Evolutionary conservation across 1,140 invertebrate genomes (phyloP).

Genomic region (Pseudomyrmex flavicornis): DNA sequence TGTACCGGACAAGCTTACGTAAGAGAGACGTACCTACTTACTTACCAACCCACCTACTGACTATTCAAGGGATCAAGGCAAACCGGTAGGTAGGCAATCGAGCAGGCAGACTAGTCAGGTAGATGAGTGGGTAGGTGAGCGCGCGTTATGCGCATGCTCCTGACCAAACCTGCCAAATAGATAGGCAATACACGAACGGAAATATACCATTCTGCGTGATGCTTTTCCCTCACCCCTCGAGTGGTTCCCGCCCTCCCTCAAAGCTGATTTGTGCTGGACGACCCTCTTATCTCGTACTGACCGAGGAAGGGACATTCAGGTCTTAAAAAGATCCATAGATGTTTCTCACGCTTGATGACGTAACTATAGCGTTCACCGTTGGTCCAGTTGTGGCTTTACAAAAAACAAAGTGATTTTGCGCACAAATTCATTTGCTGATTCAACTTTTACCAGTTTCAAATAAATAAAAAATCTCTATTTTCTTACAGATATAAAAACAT

Average conservation of each 20-base stretch:
- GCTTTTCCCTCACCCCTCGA: conserved; percentile 29
- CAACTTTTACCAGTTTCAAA: too few relatives aligned
- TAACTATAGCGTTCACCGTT: conserved; percentile 15
- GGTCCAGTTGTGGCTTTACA: not conserved
- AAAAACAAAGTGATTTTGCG: not conserved
- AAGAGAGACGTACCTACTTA: conserved; percentile 63
- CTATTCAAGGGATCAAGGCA: conserved; percentile 71
- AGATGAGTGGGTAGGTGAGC: conserved; percentile 58
- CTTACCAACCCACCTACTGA: conserved; percentile 69
- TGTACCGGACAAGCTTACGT: conserved; percentile 45
- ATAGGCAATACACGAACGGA: conserved; percentile 40
- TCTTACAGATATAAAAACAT: not conserved
- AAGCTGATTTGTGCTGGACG: conserved; percentile 15
- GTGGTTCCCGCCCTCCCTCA: not conserved
- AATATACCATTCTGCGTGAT: conserved; percentile 39
- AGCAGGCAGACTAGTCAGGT: conserved; percentile 60
- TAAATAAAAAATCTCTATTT: not conserved
- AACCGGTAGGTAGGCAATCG: conserved; percentile 63
- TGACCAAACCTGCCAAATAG: conserved; percentile 42
- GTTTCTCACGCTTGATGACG: conserved; percentile 52
- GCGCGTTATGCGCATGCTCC: conserved; percentile 57
- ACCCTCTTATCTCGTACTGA: not conserved
- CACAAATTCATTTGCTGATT: too few relatives aligned
- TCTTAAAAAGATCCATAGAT: conserved; percentile 24
- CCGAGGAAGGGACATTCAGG: conserved; percentile 12